Base-by-base conservation (phyloP, 2,888 invertebrate species). In the Anorthoa munda region DNA sequence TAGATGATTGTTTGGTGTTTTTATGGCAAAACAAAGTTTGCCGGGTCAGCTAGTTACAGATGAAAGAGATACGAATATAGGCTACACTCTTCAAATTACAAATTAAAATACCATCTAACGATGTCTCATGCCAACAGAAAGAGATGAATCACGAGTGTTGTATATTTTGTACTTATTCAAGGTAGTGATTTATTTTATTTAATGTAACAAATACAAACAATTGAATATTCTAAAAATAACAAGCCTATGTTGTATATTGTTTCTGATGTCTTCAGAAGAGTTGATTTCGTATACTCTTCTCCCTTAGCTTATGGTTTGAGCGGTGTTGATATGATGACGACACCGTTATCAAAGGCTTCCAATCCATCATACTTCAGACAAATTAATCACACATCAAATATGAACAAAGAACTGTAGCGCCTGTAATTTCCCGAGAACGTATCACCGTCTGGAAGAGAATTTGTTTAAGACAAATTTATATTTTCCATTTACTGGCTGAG, bases 381-480 rank as follows among this genome's bases (percentile, higher is more conserved):
- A 64, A 74, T 73, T 53, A 63, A 69, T 63, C 51, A 75, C 46
- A 60, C 55, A 81, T 72, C n/a, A 87, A 87, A 87, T 84, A 82
- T 77, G 71, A 78, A 79, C 79, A 75, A 83, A 83, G 81, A 75
- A 83, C 77, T 86, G 87, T 86, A 85, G 88, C 85, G 50, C 63
- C 89, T 86, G 86, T 89, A 91, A 93, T 93, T 92, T 90, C 89
- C 77, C 83, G 82, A 83, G 81, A 90, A 87, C 86, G 88, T 92
- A 87, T 89, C 89, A 80, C 84, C 90, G 92, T 89, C 87, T 79
- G 84, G 87, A 79, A 86, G 88, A 89, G 88, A 93, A 92, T 92
- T 92, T 91, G 90, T 91, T 91, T 90, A 89, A 90, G 91, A 88
- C 88, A 91, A 92, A 93, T 93, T 92, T 92, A 91, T 91, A 92